Percentiles rank a stretch among this genome's conserved stretches.
Evolutionary conservation across 2,888 invertebrate genomes (phyloP).

Genomic region (Lithophane ornitopus): DNA sequence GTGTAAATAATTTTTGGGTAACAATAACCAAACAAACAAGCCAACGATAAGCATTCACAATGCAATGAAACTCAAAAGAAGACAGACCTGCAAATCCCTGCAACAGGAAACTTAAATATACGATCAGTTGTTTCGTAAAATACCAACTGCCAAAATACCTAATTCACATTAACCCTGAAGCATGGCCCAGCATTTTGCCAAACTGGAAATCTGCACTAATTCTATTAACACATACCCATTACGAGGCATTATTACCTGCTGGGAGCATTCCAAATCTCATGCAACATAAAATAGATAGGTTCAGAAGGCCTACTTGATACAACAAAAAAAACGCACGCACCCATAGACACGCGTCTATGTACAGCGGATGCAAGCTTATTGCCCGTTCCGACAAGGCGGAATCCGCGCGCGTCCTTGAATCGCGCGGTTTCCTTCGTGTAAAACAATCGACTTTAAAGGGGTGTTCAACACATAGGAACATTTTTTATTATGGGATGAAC

Average conservation of each 20-base stretch:
- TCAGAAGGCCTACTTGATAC: slow-evolving; percentile 1
- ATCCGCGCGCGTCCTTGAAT: background rate
- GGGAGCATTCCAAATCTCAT: slow-evolving; percentile 61
- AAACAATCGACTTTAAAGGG: too few relatives aligned
- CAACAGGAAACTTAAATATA: background rate
- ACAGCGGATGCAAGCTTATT: background rate
- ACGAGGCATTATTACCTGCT: slow-evolving; percentile 59
- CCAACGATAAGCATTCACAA: background rate
- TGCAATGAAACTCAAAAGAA: background rate
- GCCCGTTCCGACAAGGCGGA: background rate
- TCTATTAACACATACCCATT: slow-evolving; percentile 52
- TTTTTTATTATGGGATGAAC: too few relatives aligned
- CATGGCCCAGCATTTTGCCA: slow-evolving; percentile 31
- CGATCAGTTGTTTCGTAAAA: background rate
- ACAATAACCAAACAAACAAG: background rate
- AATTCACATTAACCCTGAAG: slow-evolving; percentile 24
- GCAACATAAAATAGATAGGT: background rate
- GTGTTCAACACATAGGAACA: too few relatives aligned
- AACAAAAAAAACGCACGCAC: background rate
- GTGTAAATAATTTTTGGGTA: background rate
- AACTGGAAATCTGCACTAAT: slow-evolving; percentile 53
- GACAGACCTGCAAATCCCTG: background rate
- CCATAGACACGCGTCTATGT: background rate
- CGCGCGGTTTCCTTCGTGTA: background rate
- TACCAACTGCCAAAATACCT: background rate